A percentile compares a stretch with the other conserved stretches of the same genome.
Conservation (phyloP, 2,113 vertebrate species). For the Channa argus region DNA sequence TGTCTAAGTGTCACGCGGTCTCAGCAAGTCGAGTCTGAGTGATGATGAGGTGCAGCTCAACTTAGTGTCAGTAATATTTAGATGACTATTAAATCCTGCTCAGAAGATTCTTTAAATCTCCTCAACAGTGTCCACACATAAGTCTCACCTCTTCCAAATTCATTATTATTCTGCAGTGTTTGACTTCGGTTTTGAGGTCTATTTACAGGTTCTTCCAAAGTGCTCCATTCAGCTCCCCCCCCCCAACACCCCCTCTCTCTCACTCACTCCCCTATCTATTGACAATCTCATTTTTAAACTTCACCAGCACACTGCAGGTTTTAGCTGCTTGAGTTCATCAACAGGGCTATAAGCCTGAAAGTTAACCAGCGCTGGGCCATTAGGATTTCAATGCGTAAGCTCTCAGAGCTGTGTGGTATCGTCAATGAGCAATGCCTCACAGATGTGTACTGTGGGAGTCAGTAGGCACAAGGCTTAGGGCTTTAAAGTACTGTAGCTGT, state of each 20-base stretch:
- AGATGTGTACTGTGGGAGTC: constrained; percentile 73
- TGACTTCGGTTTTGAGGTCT: constrained; percentile 1
- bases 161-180: constrained; percentile 38
- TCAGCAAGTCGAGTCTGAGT: constrained; percentile 20
- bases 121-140: background rate
- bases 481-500: constrained; percentile 63
- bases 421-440: constrained; percentile 68
- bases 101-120: constrained; percentile 23
- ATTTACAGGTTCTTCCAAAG: constrained; percentile 45
- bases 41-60: constrained; percentile 17
- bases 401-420: constrained; percentile 53
- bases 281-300: constrained; percentile 68
- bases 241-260: background rate
- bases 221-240: constrained; percentile 19
- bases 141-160: constrained; percentile 16
- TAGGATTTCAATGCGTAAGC: constrained; percentile 71
- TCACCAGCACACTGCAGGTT: constrained; percentile 59
- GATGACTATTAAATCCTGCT: constrained; percentile 36
- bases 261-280: constrained; percentile 42
- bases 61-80: constrained; percentile 19
- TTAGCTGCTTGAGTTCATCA: constrained; percentile 69
- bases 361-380: constrained; percentile 68
- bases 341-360: constrained; percentile 72
- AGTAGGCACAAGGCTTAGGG: constrained; percentile 61
- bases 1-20: constrained; percentile 26